Conservation (phyloP, 2,113 vertebrate species). For the Dasypus novemcinctus region DNA sequence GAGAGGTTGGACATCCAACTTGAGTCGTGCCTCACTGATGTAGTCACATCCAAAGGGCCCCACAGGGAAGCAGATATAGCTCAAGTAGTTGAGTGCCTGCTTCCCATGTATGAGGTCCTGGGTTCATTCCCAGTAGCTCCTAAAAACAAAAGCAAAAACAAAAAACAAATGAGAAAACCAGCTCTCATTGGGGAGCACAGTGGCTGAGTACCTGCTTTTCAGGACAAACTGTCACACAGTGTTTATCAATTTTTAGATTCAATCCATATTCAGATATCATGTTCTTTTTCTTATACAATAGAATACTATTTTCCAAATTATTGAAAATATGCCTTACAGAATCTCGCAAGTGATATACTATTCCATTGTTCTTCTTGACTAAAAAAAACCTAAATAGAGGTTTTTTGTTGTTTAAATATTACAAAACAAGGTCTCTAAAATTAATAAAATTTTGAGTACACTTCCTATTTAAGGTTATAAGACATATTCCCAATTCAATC, state of each 20-base stretch:
- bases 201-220: too few relatives aligned
- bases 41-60: too few relatives aligned
- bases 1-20: too few relatives aligned
- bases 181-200: too few relatives aligned
- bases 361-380: neutral
- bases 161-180: too few relatives aligned
- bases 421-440: neutral
- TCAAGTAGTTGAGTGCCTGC: too few relatives aligned
- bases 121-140: too few relatives aligned
- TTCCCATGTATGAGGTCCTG: too few relatives aligned
- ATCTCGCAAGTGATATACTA: neutral
- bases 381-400: neutral
- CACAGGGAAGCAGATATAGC: too few relatives aligned
- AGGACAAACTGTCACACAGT: too few relatives aligned
- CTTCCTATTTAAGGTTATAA: neutral
- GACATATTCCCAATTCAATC: neutral
- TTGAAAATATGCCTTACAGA: neutral
- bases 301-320: neutral
- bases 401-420: neutral
- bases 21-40: too few relatives aligned
- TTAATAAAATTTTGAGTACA: neutral
- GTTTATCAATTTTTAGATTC: neutral
- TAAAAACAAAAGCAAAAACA: too few relatives aligned
- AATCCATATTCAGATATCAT: neutral
- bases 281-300: neutral